Evolutionary conservation across 1,140 invertebrate genomes (phyloP), one percentile per base, ranked within the genome.

Genomic region (Drosophila parabipectinata): DNA sequence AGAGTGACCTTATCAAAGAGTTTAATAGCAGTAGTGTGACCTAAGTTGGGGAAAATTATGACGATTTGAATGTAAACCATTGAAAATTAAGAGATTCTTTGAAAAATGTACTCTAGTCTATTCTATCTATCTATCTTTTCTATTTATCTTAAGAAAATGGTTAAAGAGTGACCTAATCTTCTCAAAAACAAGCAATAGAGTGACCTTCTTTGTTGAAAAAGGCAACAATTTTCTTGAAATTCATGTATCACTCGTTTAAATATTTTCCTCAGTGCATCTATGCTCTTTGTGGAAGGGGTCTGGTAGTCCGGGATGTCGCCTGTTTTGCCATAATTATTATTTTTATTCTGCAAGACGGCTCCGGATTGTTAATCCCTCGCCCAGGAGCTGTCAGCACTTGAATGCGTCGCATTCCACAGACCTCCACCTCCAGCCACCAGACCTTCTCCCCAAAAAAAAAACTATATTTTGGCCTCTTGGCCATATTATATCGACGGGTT

Each of bases 251-350:
- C 18, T 1, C 18, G 18, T 18, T 18, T 41, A 15, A 6, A 5
- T 4, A 9, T 41, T 47, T 47, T 24, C 24, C 18, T 0, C 15
- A 24, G 44, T 47, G 44, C 44, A 18, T 24, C 4, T 47, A 7
- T 47, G 6, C 14, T 14, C 41, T 0, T 4, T 21, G 21, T 21
- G 5, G 9, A 52, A 28, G 12, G 48, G 12, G 34, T n/a, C 30
- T 44, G 34, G 0, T 26, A 30, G 30, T 53, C 10, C 8, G 41
- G 12, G 32, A 32, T 59, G 50, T 61, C 50, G 37, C 50, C 51
- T 24, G 50, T 61, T 61, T 44, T 44, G 55, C 44, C 50, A 54
- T 59, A 53, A 72, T 72, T 72, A 66, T 66, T 58, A 66, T 72
- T 67, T 72, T 66, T 66, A 58, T 50, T 57, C 48, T 30, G 21